These are phyloP conservation scores for Bombyx mori DNA, from an alignment of 1,140 invertebrate genomes.

Conservation along the genomic window ASM3026992v2 NC_085109.1:7039001-7039500, in stretches of 20 bases:
- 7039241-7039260: slow-evolving; percentile 45
- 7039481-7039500: no score
- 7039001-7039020: slow-evolving; percentile 14
- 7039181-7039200: slow-evolving; percentile 63
- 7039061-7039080: slow-evolving; percentile 19
- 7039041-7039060: slow-evolving; percentile 5
- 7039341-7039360: background rate
- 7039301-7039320: slow-evolving; percentile 16
- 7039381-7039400: no score
- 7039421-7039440: no score
- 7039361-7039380: no score
- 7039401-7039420: no score
- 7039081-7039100: slow-evolving; percentile 26
- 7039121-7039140: slow-evolving; percentile 68
- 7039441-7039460: no score
- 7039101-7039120: slow-evolving; percentile 64
- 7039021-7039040: slow-evolving; percentile 15
- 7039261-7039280: slow-evolving; percentile 44
- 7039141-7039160: slow-evolving; percentile 66
- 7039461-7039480: no score
- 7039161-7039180: slow-evolving; percentile 72
- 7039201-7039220: slow-evolving; percentile 65
- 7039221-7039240: slow-evolving; percentile 44
- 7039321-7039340: background rate
- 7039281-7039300: slow-evolving; percentile 27